Evolutionary conservation across 2,888 invertebrate species (phyloP), one percentile per base, ranked within the genome.

Genomic region (Flabesymbios commensalis): DNA sequence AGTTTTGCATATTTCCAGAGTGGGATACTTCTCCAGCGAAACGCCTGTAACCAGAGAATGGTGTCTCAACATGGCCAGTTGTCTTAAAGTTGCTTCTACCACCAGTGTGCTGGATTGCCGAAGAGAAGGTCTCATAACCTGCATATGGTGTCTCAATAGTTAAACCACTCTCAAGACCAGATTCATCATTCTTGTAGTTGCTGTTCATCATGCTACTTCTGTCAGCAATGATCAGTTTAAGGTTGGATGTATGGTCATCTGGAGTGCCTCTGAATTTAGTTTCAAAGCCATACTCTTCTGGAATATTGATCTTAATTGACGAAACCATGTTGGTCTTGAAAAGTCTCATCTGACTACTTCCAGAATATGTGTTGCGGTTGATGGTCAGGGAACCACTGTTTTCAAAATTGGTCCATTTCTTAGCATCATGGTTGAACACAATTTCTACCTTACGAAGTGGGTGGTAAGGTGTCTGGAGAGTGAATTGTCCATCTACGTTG

Each of bases 101-200:
- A 42, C 65, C 65, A 31, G 57, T 52, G 41, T 65, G 65, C 41
- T 53, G 57, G 28, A 63, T 29, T n/a, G 19, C 39, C 17, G 33
- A 10, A 19, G 56, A 32, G 43, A 54, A 3, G n/a, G 28, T 59
- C 49, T 56, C 49, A 42, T 43, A 49, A n/a, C 24, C 43, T 4
- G 2, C 31, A 24, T 22, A 47, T 24, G 59, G 48, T 1, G 61
- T 64, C 26, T 51, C 32, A 17, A 60, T n/a, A 26, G 31, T 45
- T n/a, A 55, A 49, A 31, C 32, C 42, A 17, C 49, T 31, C n/a
- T 61, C 57, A 7, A 64, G n/a, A 33, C 48, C 51, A 47, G 33
- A 45, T 45, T n/a, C 26, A 14, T 17, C 22, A 14, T 17, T 42
- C 17, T 19, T 45, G 49, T 26, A 29, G 31, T 26, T n/a, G n/a